Evolutionary conservation across 2,113 vertebrate species (phyloP).

Genomic region (Orycteropus afer): DNA sequence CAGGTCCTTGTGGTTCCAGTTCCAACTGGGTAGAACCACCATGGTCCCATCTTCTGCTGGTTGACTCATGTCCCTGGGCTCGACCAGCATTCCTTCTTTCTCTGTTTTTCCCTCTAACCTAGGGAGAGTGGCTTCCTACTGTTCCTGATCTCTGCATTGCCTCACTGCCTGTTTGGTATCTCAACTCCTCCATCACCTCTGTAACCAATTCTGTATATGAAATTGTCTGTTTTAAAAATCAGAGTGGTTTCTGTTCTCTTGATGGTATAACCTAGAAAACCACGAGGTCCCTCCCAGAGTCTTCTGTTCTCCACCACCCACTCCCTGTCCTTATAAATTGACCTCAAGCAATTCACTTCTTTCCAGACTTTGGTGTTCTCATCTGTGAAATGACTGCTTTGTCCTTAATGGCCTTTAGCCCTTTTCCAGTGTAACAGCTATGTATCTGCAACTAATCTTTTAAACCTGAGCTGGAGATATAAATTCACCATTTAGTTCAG

Average conservation of each 20-base stretch:
- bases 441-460: background rate
- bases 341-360: background rate
- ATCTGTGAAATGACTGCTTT: background rate
- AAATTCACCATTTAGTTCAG: background rate
- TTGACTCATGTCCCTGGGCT: background rate
- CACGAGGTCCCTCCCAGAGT: background rate
- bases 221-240: background rate
- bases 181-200: background rate
- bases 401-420: background rate
- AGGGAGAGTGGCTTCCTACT: background rate
- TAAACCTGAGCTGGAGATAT: accelerated
- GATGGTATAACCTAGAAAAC: background rate
- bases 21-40: background rate
- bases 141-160: background rate
- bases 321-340: background rate
- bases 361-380: background rate
- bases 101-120: background rate
- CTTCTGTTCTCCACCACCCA: background rate
- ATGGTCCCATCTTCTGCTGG: background rate
- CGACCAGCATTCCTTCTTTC: background rate
- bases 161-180: background rate
- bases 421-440: background rate
- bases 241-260: background rate
- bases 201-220: background rate
- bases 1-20: background rate